A percentile compares a stretch with the other conserved stretches of the same genome.
Conservation (phyloP, 2,113 vertebrate genomes). For the Bubo scandiacus region DNA sequence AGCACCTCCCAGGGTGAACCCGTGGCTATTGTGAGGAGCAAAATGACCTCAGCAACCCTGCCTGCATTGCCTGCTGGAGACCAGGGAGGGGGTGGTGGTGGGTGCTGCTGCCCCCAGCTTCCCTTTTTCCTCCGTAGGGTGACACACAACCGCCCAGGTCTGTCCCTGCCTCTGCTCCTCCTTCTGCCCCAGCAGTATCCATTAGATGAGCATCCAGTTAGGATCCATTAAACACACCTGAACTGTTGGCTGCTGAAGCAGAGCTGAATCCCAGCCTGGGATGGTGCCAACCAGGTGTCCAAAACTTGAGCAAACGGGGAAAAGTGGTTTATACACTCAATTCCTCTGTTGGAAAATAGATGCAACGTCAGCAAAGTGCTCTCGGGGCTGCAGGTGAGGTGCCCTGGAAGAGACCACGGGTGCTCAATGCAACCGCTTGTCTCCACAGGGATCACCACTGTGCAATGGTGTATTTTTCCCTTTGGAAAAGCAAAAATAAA, state of each 20-base stretch:
- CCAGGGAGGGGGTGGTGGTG: neutral
- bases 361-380: accelerated
- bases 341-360: neutral
- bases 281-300: accelerated
- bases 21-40: neutral
- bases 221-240: neutral
- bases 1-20: neutral
- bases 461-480: neutral
- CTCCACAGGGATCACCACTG: neutral
- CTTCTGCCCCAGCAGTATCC: neutral
- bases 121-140: neutral
- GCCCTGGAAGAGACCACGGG: neutral
- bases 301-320: neutral
- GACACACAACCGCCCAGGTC: neutral
- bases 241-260: neutral
- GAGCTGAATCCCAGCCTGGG: neutral
- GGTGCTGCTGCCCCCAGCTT: neutral
- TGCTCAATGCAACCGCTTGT: neutral
- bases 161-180: neutral
- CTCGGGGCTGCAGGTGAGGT: neutral
- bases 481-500: neutral
- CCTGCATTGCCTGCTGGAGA: neutral
- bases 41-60: neutral
- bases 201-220: neutral
- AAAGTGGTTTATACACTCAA: neutral